These are phyloP conservation scores for Pomacea maculata DNA, from an alignment of 1,140 invertebrate species.

Conservation along the genomic window DNA sequence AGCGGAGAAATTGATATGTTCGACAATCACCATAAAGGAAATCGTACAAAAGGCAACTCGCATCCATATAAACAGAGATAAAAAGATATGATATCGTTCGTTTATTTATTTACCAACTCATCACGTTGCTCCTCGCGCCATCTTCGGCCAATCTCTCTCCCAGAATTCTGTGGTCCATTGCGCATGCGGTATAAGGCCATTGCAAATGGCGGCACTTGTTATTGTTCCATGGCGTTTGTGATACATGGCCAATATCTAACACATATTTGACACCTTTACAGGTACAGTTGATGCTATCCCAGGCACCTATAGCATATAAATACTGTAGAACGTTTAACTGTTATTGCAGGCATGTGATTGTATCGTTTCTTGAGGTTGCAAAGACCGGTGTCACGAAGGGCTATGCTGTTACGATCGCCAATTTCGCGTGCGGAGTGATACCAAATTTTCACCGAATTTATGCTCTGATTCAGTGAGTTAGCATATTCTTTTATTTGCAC, in stretches of 20 bases:
- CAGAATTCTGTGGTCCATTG: conserved; percentile 58
- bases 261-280: conserved; percentile 70
- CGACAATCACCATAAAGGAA: too few relatives aligned
- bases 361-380: conserved; percentile 2
- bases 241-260: conserved; percentile 72
- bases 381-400: conserved; percentile 12
- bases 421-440: conserved; percentile 16
- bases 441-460: conserved; percentile 9
- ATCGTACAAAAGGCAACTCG: too few relatives aligned
- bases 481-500: background rate
- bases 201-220: conserved; percentile 83
- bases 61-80: too few relatives aligned
- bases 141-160: conserved; percentile 43
- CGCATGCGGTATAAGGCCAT: conserved; percentile 75
- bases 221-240: conserved; percentile 78
- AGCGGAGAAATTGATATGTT: too few relatives aligned
- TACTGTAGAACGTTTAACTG: conserved; percentile 13
- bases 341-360: background rate
- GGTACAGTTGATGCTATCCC: conserved; percentile 57
- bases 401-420: conserved; percentile 12
- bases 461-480: background rate
- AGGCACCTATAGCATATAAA: background rate
- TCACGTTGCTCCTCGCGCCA: conserved; percentile 16
- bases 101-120: conserved; percentile 19
- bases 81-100: background rate